Conservation (phyloP, 92 coral and sea anemone species). For the Phenganax stokvisi region DNA sequence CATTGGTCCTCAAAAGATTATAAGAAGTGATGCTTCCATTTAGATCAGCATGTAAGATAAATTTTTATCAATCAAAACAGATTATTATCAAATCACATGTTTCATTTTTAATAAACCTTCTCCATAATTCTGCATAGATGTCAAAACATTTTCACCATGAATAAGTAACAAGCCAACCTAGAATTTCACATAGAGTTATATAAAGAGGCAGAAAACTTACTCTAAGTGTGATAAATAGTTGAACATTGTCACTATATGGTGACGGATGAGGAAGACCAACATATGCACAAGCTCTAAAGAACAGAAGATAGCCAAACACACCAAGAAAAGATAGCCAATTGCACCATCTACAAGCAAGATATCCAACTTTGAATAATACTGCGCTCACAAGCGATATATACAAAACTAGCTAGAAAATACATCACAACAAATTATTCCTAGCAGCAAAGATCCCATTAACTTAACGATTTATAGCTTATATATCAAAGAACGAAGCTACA, state of each 20-base stretch:
- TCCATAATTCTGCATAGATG: too few species aligned
- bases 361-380: background rate
- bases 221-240: conserved; percentile 76
- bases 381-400: too few species aligned
- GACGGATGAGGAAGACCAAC: conserved; percentile 76
- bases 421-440: background rate
- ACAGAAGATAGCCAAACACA: conserved; percentile 82
- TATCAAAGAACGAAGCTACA: too few species aligned
- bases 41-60: too few species aligned
- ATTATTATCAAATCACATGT: too few species aligned
- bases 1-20: too few species aligned
- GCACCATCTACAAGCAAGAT: conserved; percentile 55
- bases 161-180: background rate
- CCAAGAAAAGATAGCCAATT: conserved; percentile 82
- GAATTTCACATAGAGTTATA: background rate
- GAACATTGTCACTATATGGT: conserved; percentile 75
- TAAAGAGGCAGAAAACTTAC: conserved; percentile 43
- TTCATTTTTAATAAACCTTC: too few species aligned
- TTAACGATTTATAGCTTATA: too few species aligned
- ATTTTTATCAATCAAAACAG: too few species aligned
- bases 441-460: too few species aligned
- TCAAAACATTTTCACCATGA: background rate
- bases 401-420: background rate
- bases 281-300: conserved; percentile 83
- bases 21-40: too few species aligned